phyloP scores from a whole-genome alignment of 2,888 invertebrate genomes.

The Conistra vaccinii region DNA sequence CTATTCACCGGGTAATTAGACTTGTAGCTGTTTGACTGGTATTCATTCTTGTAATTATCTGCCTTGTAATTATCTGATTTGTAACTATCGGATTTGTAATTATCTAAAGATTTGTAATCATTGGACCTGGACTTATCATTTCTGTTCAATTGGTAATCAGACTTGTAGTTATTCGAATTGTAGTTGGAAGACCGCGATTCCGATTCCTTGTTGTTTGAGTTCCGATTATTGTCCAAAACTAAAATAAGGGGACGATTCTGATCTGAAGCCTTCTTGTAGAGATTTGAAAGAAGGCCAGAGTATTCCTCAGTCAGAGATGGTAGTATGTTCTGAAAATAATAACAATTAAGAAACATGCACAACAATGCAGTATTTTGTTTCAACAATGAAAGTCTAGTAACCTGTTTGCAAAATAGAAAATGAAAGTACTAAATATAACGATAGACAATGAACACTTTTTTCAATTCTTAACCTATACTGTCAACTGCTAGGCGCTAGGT shows the following conservation, averaged over 20 bases:
- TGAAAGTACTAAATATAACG: not conserved
- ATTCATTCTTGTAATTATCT: slow-evolving; percentile 4
- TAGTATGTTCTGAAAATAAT: slow-evolving; percentile 50
- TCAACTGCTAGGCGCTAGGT: not conserved
- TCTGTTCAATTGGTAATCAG: slow-evolving; percentile 17
- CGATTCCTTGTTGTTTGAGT: slow-evolving; percentile 21
- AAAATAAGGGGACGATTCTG: slow-evolving; percentile 60
- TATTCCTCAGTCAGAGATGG: slow-evolving; percentile 46
- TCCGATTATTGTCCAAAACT: slow-evolving; percentile 52
- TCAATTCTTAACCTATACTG: not conserved
- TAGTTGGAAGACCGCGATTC: slow-evolving; percentile 21
- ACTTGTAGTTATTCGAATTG: slow-evolving; percentile 27
- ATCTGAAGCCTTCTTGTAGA: slow-evolving; percentile 55
- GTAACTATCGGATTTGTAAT: not conserved
- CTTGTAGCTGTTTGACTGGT: slow-evolving; percentile 32
- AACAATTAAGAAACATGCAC: not conserved
- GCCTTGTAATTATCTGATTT: not conserved
- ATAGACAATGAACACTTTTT: not conserved
- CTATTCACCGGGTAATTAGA: slow-evolving; percentile 19
- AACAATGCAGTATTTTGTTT: not conserved
- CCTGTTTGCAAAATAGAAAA: not conserved
- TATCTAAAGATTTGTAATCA: slow-evolving; percentile 1
- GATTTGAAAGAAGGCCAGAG: slow-evolving; percentile 52
- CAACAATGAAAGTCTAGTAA: not conserved
- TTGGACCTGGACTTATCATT: slow-evolving; percentile 20